Base-by-base conservation (phyloP, 2,797 vertebrate species). In the Pseudochaenichthys georgianus region DNA sequence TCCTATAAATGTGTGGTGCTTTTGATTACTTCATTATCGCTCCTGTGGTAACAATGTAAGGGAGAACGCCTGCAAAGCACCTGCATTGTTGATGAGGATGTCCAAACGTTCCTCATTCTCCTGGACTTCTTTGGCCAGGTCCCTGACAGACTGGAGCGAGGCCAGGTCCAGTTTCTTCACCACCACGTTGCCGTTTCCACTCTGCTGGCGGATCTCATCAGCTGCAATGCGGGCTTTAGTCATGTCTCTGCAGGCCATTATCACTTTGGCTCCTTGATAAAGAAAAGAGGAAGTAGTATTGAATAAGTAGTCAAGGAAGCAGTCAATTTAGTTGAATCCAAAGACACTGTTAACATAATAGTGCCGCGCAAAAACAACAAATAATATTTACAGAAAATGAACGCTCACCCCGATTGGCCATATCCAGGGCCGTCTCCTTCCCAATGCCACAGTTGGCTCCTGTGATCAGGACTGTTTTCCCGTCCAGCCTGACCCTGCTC, bases 61-160 rank as follows among this genome's bases (percentile, higher is more conserved):
- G 34, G 8, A 17, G 2, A 45, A 17, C 11, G 16, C 19, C 60
- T 21, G n/a, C 10, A 47, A 46, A 57, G 63, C 59, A 94, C 94
- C 93, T 82, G 93, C 94, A n/a, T 95, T 95, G 82, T 95, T 95
- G 72, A 95, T 94, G 17, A 95, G 94, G 51, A 95, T 89, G 74
- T 95, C 93, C 80, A 95, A 75, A n/a, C 73, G 92, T 0, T 81
- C 28, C 71, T 95, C 94, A 0, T 64, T 92, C 62, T 88, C 66
- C 54, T 79, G 47, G 16, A 95, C n/a, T 3, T 95, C 92, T 75
- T 74, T 92, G 55, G 91, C 91, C 17, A 95, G 74, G 19, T 90
- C 79, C 72, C 92, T 82, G 61, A 95, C 90, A 5, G 94, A 95
- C 84, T 91, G 77, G 80, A 95, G 83, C 0, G 90, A 95, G n/a